Evolutionary conservation across 2,888 invertebrate species (phyloP).

Genomic region (Hermaeophaga mercurialis): DNA sequence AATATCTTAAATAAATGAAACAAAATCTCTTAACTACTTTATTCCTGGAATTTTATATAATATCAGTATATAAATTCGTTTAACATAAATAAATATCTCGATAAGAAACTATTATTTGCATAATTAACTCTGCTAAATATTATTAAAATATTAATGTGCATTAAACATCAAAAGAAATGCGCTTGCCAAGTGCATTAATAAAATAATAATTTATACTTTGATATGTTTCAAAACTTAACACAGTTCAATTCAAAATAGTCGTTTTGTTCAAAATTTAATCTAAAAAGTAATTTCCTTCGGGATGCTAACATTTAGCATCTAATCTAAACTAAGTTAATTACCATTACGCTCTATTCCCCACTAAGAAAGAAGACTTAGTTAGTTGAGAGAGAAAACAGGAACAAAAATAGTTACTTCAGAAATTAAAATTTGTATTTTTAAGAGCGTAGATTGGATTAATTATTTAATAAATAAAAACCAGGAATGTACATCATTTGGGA

Average conservation of each 20-base stretch:
- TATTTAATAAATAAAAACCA: too few species aligned
- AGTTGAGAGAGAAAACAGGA: neutral
- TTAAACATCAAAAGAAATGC: conserved; percentile 25
- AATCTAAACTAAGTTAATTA: conserved; percentile 14
- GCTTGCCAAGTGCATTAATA: conserved; percentile 20
- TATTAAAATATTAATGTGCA: conserved; percentile 13
- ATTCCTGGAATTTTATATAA: too few species aligned
- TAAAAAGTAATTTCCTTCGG: conserved; percentile 12
- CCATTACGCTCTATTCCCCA: conserved; percentile 4
- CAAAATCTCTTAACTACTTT: too few species aligned
- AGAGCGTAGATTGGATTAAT: too few species aligned
- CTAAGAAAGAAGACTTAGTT: neutral
- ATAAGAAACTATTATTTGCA: neutral
- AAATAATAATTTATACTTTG: conserved; percentile 21
- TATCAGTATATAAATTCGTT: too few species aligned
- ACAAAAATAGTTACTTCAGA: too few species aligned
- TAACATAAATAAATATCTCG: too few species aligned
- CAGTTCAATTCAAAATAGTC: conserved; percentile 19
- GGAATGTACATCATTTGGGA: too few species aligned
- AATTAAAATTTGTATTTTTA: too few species aligned
- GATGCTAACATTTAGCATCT: conserved; percentile 10
- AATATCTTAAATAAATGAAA: too few species aligned
- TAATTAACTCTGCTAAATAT: conserved; percentile 1
- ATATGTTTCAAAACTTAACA: conserved; percentile 14
- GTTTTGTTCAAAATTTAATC: conserved; percentile 21